Evolutionary conservation across 2,888 invertebrate species (phyloP).

Genomic region (Dolichopus griseipennis): DNA sequence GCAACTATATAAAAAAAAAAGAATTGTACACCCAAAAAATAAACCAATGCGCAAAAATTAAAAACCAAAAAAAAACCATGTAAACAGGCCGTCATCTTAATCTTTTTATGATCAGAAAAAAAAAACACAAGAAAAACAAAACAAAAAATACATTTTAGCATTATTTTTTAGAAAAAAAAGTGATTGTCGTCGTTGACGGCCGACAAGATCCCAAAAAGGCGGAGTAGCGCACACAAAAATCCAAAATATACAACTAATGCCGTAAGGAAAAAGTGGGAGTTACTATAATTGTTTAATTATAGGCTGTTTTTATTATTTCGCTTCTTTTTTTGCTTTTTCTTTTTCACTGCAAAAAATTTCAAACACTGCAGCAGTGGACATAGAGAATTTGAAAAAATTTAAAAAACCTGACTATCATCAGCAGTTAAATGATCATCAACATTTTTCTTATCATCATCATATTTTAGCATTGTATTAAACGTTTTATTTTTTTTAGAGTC

Average conservation of each 20-base stretch:
- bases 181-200: not conserved
- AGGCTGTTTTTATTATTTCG: constrained; percentile 35
- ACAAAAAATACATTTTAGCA: not conserved
- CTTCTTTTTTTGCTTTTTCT: not conserved
- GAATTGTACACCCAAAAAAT: too few species aligned
- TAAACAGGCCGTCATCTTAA: not conserved
- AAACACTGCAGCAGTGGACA: too few species aligned
- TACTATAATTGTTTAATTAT: constrained; percentile 46
- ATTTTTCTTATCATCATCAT: too few species aligned
- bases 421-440: too few species aligned
- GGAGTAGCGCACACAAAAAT: constrained; percentile 39
- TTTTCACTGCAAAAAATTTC: not conserved
- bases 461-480: too few species aligned
- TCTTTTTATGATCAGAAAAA: not conserved
- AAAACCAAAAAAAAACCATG: too few species aligned
- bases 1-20: too few species aligned
- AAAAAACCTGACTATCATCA: too few species aligned
- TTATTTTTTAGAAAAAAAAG: not conserved
- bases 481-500: too few species aligned
- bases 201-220: constrained; percentile 36
- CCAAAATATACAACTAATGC: constrained; percentile 37
- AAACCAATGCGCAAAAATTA: too few species aligned
- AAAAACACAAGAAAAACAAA: not conserved
- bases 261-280: constrained; percentile 43
- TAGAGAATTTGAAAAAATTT: too few species aligned